Evolutionary conservation across 2,113 vertebrate genomes (phyloP).

Genomic region (Xiphophorus couchianus): DNA sequence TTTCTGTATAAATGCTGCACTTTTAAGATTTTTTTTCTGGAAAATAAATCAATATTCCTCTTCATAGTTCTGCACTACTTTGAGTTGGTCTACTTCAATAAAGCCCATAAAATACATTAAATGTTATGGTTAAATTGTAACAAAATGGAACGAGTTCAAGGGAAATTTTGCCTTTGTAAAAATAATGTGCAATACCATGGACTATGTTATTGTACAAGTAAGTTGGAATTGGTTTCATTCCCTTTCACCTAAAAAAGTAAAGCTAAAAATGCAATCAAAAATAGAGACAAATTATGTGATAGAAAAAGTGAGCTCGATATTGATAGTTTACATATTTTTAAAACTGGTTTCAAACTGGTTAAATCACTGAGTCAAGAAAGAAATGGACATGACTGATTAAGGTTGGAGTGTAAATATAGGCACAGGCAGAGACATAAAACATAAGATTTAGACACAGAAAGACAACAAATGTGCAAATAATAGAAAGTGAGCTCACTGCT

Average conservation of each 20-base stretch:
- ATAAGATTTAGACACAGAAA: conserved; percentile 27
- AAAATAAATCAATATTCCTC: neutral
- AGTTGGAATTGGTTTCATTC: no score
- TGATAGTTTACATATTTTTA: neutral
- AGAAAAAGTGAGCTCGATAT: neutral
- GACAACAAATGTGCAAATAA: conserved; percentile 45
- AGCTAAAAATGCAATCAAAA: no score
- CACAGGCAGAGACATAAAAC: conserved; percentile 11
- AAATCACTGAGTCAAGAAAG: conserved; percentile 23
- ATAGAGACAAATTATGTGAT: no score
- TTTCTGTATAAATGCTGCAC: neutral
- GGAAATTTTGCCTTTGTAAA: neutral
- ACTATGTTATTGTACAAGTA: no score
- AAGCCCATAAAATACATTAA: neutral
- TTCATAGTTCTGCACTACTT: neutral
- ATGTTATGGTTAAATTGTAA: neutral
- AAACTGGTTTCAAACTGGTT: neutral
- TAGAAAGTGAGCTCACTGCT: conserved; percentile 42
- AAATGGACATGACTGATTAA: conserved; percentile 14
- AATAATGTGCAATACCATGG: neutral
- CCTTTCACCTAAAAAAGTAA: no score
- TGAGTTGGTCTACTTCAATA: neutral
- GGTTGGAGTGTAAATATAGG: conserved; percentile 45
- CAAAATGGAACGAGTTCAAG: neutral
- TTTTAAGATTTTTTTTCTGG: neutral